phyloP scores from a whole-genome alignment of 2,113 vertebrate species.

The Larimichthys crocea region DNA sequence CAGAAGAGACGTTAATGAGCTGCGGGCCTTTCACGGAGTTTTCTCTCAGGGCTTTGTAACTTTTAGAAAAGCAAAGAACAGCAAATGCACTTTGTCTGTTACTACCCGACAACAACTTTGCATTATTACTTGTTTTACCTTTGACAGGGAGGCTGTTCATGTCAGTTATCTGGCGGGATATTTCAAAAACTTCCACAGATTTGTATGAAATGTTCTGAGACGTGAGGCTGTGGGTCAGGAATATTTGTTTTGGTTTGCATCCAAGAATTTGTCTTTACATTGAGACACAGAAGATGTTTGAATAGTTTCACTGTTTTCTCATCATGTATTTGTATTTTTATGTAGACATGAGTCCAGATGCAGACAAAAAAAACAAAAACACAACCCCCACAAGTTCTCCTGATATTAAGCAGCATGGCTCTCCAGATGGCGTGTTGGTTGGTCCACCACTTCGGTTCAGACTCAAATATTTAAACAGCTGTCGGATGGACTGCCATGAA shows the following conservation, averaged over 20 bases:
- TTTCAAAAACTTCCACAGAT: background rate
- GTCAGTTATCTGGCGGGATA: background rate
- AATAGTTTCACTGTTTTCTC: too few relatives aligned
- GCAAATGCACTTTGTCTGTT: background rate
- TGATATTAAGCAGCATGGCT: too few relatives aligned
- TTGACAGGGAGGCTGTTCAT: background rate
- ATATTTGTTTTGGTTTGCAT: background rate
- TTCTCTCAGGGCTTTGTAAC: constrained; percentile 4
- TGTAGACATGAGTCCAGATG: too few relatives aligned
- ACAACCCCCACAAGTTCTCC: too few relatives aligned
- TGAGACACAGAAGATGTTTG: too few relatives aligned
- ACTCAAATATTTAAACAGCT: too few relatives aligned
- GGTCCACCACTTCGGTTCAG: too few relatives aligned
- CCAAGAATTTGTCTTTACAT: too few relatives aligned
- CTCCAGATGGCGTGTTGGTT: too few relatives aligned
- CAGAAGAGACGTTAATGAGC: constrained; percentile 43
- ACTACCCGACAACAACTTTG: background rate
- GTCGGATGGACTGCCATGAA: too few relatives aligned
- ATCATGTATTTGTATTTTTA: too few relatives aligned
- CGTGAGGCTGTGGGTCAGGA: background rate
- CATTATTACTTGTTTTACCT: background rate
- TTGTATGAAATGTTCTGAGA: background rate
- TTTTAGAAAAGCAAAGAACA: constrained; percentile 26
- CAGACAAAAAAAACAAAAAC: too few relatives aligned
- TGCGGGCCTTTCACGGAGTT: constrained; percentile 15